phyloP scores from a whole-genome alignment of 2,113 vertebrate genomes.

The Poeciliopsis occidentalis region DNA sequence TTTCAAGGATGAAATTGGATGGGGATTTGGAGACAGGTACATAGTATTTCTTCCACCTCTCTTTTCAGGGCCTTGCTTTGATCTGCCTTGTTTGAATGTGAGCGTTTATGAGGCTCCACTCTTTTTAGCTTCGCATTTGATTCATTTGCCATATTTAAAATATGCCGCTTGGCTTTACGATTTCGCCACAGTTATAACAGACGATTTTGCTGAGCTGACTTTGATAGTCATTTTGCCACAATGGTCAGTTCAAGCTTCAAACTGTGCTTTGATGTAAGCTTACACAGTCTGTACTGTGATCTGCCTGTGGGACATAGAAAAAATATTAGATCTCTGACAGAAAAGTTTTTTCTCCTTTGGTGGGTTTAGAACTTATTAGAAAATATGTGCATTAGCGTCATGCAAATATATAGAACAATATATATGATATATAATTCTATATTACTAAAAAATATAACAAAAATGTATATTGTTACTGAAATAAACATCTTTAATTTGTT shows the following conservation, averaged over 20 bases:
- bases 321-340: constrained; percentile 2
- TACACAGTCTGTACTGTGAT: constrained; percentile 34
- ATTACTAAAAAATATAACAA: background rate
- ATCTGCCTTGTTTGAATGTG: constrained; percentile 23
- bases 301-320: constrained; percentile 1
- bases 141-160: constrained; percentile 1
- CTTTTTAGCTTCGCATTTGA: constrained; percentile 12
- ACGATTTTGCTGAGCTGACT: background rate
- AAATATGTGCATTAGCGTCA: background rate
- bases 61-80: constrained; percentile 33
- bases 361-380: background rate
- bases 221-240: background rate
- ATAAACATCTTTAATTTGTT: too few species aligned
- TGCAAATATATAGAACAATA: background rate
- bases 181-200: background rate
- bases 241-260: constrained; percentile 16
- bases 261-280: constrained; percentile 24
- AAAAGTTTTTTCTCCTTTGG: background rate
- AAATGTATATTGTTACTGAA: background rate
- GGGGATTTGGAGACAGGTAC: constrained; percentile 37
- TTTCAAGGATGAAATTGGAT: constrained; percentile 28
- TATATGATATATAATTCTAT: background rate
- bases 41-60: constrained; percentile 34
- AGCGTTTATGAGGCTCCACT: constrained; percentile 5
- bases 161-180: background rate